phyloP scores from a whole-genome alignment of 1,140 invertebrate genomes.

The Spodoptera litura region DNA sequence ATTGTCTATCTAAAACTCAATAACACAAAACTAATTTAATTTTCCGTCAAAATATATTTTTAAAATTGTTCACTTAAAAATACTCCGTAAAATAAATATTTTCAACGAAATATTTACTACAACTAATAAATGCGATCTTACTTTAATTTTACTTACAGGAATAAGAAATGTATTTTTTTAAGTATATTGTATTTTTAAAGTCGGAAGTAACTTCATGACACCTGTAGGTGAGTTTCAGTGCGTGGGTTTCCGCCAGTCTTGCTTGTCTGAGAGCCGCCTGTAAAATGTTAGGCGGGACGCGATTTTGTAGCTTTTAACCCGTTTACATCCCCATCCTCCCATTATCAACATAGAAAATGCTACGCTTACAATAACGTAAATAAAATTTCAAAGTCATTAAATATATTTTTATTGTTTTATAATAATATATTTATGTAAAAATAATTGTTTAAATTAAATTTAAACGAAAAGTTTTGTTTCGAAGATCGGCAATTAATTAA shows the following conservation, averaged over 20 bases:
- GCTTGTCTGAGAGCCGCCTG: slow-evolving; percentile 19
- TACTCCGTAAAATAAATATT: not conserved
- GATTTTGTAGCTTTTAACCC: slow-evolving; percentile 27
- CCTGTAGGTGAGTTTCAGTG: slow-evolving; percentile 22
- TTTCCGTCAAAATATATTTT: no score
- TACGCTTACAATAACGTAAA: not conserved
- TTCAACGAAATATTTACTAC: not conserved
- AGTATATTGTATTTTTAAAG: not conserved
- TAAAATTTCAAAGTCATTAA: not conserved
- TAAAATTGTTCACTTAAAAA: no score
- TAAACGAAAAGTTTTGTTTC: not conserved
- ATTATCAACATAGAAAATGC: not conserved
- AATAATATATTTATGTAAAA: not conserved
- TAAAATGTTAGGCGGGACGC: slow-evolving; percentile 23
- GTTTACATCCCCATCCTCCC: not conserved
- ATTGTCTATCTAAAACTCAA: not conserved
- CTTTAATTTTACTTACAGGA: not conserved
- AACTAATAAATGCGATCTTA: not conserved
- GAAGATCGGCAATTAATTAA: not conserved
- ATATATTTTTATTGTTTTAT: not conserved
- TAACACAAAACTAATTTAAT: not conserved
- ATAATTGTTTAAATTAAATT: no score
- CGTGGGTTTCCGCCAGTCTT: slow-evolving; percentile 9
- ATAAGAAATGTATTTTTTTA: not conserved
- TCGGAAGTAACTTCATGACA: slow-evolving; percentile 6